Evolutionary conservation across 2,113 vertebrate species (phyloP), one percentile per base, ranked within the genome.

Genomic region (Furnarius figulus): DNA sequence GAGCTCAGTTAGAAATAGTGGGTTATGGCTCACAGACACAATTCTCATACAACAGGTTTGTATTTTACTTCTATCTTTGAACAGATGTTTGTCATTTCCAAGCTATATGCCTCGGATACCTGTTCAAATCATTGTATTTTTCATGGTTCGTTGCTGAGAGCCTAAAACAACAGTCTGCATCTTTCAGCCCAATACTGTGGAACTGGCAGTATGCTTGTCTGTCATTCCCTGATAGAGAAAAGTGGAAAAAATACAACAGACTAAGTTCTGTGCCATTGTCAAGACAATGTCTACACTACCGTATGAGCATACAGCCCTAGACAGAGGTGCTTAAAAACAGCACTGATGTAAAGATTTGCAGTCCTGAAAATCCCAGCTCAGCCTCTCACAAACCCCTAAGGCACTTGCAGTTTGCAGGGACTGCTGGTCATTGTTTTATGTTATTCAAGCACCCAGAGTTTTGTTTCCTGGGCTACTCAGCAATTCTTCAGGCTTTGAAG

Each of bases 51-150:
- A 84, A 70, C 16, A 58, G 33, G 3, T 86, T 91, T 76, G 7
- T 47, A n/a, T 93, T 93, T 95, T 94, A 14, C 17, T 55, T 71
- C n/a, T 37, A 11, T 87, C 63, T 91, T 96, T 94, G 95, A 81
- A 93, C 90, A 93, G 78, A 42, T 90, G 75, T 87, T 95, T 93
- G 46, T 71, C 8, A 91, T 96, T 96, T 94, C 42, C 68, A 77
- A 44, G 59, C 15, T 79, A 53, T 83, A 93, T 53, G 21, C 27
- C 37, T 83, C 73, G 44, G 18, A 62, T 42, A 66, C 4, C 18
- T 83, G 13, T 90, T 39, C 24, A 66, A 79, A 80, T 96, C 4
- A 77, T 52, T 73, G 91, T 27, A 58, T 44, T 89, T 70, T 83
- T 86, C 82, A 40, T 11, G 27, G 67, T 90, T 87, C 71, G 59